Conservation (phyloP, 2,797 vertebrate genomes). For the Hylomyscus alleni region DNA sequence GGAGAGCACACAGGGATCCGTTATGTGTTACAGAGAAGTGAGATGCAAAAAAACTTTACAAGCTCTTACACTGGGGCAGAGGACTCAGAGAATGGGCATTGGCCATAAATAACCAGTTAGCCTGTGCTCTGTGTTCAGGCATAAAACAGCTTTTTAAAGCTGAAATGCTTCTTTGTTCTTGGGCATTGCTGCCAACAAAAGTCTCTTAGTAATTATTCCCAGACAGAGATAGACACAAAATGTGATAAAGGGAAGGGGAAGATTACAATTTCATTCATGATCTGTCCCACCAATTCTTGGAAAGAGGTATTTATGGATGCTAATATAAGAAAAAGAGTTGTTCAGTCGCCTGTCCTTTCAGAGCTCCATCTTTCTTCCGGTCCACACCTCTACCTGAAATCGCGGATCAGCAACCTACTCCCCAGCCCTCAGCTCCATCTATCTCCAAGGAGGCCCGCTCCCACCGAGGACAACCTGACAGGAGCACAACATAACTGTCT, state of each 20-base stretch:
- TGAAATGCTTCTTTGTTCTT: conserved; percentile 74
- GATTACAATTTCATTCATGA: conserved; percentile 34
- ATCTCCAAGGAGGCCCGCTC: not conserved
- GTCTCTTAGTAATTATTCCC: conserved; percentile 69
- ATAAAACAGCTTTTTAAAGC: conserved; percentile 39
- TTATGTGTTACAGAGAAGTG: not conserved
- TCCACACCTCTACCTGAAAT: not conserved
- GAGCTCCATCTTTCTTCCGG: not conserved
- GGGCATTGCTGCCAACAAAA: conserved; percentile 68
- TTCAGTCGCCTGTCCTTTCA: not conserved
- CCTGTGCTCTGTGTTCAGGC: conserved; percentile 28
- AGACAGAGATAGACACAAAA: conserved; percentile 51
- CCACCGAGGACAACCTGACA: not conserved
- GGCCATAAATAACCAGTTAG: conserved; percentile 65
- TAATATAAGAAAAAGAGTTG: not conserved
- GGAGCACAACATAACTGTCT: not conserved
- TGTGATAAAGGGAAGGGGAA: conserved; percentile 20
- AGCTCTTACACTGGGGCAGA: not conserved
- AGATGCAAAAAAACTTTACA: conserved; percentile 67
- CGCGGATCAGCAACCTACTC: not conserved
- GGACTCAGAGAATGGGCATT: conserved; percentile 29
- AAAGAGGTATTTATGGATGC: conserved; percentile 26
- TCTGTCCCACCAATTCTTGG: not conserved
- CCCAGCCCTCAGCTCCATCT: not conserved
- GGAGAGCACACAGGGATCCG: conserved; percentile 1